These are phyloP conservation scores for Nycticryphes semicollaris DNA, from an alignment of 2,113 vertebrate genomes.

Conservation along the genomic window DNA sequence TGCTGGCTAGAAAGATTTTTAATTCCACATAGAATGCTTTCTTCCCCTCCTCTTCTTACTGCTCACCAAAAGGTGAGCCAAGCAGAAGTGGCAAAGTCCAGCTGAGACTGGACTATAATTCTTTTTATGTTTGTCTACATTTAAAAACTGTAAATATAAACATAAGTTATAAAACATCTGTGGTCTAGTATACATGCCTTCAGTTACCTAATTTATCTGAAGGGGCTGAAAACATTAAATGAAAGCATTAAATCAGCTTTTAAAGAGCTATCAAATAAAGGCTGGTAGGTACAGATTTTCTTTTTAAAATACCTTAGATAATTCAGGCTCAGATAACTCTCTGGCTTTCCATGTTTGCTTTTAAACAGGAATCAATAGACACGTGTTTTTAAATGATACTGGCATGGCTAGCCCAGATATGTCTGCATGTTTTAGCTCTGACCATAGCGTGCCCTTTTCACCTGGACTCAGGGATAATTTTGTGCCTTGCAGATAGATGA, in stretches of 20 bases:
- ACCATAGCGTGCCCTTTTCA: background rate
- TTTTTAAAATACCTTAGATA: background rate
- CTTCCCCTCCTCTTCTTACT: background rate
- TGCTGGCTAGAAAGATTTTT: background rate
- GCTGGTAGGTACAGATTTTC: background rate
- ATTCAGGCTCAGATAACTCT: background rate
- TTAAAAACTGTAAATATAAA: background rate
- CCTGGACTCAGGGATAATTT: background rate
- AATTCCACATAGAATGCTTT: background rate
- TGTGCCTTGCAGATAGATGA: background rate
- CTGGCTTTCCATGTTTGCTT: background rate
- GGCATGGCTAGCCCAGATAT: background rate
- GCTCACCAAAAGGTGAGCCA: background rate
- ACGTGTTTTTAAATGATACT: background rate
- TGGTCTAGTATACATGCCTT: background rate
- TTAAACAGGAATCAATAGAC: background rate
- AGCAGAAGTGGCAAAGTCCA: background rate
- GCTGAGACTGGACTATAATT: background rate
- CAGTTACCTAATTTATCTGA: background rate
- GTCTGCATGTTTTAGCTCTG: background rate
- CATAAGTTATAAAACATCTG: background rate
- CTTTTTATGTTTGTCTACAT: background rate
- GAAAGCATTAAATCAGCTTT: background rate
- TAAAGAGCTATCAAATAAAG: background rate
- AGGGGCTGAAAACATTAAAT: background rate